Conservation (phyloP, 1,140 invertebrate species). For the Papilio polytes region DNA sequence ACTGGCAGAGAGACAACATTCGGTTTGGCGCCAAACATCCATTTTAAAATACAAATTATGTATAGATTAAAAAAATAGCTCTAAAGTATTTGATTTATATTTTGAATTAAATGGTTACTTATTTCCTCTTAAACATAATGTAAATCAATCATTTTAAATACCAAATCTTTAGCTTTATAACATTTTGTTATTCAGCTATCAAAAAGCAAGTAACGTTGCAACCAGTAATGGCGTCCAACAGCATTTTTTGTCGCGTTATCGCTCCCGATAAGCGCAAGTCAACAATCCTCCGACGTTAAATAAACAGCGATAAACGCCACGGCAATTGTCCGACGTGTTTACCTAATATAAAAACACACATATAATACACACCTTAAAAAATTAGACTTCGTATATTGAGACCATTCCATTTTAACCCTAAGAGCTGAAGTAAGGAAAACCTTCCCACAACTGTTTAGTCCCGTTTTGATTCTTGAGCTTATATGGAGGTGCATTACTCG, state of each 20-base stretch:
- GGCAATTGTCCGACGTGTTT: conserved; percentile 45
- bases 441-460: too few relatives aligned
- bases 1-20: conserved; percentile 15
- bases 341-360: conserved; percentile 19
- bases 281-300: conserved; percentile 46
- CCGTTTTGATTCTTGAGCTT: too few relatives aligned
- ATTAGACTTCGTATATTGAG: neutral
- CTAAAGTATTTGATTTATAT: too few relatives aligned
- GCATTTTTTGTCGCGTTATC: conserved; percentile 44
- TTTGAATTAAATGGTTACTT: too few relatives aligned
- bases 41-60: neutral
- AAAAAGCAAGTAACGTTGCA: conserved; percentile 24
- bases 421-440: too few relatives aligned
- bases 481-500: too few relatives aligned
- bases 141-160: neutral
- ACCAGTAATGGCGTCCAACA: conserved; percentile 33
- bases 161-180: neutral
- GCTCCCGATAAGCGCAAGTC: conserved; percentile 44
- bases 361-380: neutral
- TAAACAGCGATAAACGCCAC: conserved; percentile 47
- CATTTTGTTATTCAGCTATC: conserved; percentile 31
- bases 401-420: neutral
- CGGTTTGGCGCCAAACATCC: conserved; percentile 18
- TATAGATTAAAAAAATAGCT: too few relatives aligned
- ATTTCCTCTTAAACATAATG: too few relatives aligned